Evolutionary conservation across 2,888 invertebrate genomes (phyloP).

Genomic region (Holacanthella duospinosa): DNA sequence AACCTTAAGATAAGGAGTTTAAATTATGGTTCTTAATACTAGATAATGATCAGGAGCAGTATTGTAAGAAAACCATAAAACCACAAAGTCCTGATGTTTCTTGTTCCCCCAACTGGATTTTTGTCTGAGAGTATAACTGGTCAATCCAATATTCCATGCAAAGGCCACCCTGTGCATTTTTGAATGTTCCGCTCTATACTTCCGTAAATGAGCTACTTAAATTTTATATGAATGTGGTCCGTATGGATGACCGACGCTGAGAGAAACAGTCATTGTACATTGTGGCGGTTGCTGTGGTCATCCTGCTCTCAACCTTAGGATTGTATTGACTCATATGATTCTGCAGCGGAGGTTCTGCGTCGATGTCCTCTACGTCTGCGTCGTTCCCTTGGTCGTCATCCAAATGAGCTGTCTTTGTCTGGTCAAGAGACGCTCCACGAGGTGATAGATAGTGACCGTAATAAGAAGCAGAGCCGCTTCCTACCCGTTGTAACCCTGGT

Average conservation of each 20-base stretch:
- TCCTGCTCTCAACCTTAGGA: background rate
- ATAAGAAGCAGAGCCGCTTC: background rate
- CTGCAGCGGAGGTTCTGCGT: background rate
- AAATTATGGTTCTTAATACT: no score
- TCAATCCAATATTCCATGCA: no score
- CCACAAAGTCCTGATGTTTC: no score
- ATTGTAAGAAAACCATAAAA: no score
- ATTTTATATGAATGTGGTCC: constrained; percentile 2
- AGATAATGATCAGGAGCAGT: no score
- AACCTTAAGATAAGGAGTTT: no score
- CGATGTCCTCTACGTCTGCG: constrained; percentile 1
- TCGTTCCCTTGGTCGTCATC: constrained; percentile 2
- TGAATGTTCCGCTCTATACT: no score
- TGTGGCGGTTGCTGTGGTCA: background rate
- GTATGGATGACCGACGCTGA: background rate
- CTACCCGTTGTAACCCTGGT: background rate
- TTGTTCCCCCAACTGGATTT: no score
- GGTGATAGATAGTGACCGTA: background rate
- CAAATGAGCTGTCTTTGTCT: background rate
- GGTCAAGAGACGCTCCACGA: background rate
- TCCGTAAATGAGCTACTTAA: no score
- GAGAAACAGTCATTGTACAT: background rate
- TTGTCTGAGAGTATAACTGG: no score
- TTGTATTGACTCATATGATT: background rate
- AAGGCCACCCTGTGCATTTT: no score